phyloP scores from a whole-genome alignment of 2,888 invertebrate species.

The Pollenia labialis region DNA sequence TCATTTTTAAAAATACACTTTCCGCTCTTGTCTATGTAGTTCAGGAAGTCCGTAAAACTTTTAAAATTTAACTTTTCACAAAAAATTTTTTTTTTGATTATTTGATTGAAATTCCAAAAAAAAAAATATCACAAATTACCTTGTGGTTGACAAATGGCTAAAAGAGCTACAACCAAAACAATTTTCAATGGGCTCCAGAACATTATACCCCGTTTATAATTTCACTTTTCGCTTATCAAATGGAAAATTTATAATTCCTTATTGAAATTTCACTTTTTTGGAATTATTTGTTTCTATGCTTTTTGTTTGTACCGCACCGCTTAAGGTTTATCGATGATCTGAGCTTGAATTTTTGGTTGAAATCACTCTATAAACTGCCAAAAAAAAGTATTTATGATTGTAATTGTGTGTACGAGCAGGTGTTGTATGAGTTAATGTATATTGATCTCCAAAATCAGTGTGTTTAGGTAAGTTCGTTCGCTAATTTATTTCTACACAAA shows the following conservation, averaged over 20 bases:
- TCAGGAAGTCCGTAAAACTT: too few relatives aligned
- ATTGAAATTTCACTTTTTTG: background rate
- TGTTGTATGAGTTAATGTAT: background rate
- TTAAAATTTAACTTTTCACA: too few relatives aligned
- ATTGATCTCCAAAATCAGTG: background rate
- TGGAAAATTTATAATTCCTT: background rate
- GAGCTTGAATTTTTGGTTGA: slow-evolving; percentile 44
- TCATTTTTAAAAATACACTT: too few relatives aligned
- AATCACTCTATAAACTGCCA: slow-evolving; percentile 56
- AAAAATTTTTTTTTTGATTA: background rate
- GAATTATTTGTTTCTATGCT: too few relatives aligned
- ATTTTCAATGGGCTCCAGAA: background rate
- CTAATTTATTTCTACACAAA: background rate
- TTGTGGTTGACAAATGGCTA: slow-evolving; percentile 44
- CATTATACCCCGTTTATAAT: slow-evolving; percentile 14
- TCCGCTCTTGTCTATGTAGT: too few relatives aligned
- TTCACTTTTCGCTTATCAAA: background rate
- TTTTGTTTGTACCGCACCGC: slow-evolving; percentile 17
- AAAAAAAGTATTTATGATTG: background rate
- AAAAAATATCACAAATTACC: slow-evolving; percentile 42
- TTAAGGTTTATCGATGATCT: slow-evolving; percentile 57
- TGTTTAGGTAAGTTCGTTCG: background rate
- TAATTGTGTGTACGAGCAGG: background rate
- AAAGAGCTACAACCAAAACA: slow-evolving; percentile 20
- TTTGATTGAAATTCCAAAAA: background rate